Percentiles rank a stretch among this genome's conserved stretches.
Conservation (phyloP, 1,140 invertebrate genomes). For the Diprion similis region DNA sequence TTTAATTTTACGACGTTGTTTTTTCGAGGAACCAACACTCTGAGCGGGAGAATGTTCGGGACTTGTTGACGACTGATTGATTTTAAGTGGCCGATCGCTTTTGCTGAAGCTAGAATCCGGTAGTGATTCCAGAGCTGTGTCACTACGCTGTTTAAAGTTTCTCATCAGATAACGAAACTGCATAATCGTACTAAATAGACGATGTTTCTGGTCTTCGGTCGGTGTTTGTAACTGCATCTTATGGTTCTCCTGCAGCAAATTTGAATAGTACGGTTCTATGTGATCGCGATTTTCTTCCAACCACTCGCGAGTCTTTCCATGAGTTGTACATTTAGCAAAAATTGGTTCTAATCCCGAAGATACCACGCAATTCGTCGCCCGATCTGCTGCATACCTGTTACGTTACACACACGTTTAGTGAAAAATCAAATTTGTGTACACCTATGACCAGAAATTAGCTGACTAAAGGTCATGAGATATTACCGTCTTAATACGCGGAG, state of each 20-base stretch:
- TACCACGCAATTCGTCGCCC: neutral
- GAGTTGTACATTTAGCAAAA: slow-evolving; percentile 8
- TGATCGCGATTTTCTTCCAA: slow-evolving; percentile 9
- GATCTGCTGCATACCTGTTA: no score
- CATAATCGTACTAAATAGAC: slow-evolving; percentile 9
- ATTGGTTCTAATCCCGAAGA: slow-evolving; percentile 11
- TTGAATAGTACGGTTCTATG: slow-evolving; percentile 11
- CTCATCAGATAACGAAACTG: slow-evolving; percentile 18
- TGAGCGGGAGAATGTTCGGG: neutral
- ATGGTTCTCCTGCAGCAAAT: slow-evolving; percentile 3
- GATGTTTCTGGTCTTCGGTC: slow-evolving; percentile 15
- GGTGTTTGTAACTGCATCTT: no score
- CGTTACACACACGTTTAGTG: no score
- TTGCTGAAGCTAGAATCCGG: neutral
- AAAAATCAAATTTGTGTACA: no score
- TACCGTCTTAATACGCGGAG: slow-evolving; percentile 23
- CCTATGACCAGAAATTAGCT: no score
- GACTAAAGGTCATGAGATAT: neutral
- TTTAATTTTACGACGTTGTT: no score
- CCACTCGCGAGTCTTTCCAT: slow-evolving; percentile 10
- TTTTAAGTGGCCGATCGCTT: neutral
- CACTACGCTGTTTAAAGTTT: slow-evolving; percentile 3
- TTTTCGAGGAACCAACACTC: no score
- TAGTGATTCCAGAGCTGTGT: neutral
- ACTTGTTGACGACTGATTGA: neutral